Evolutionary conservation across 2,113 vertebrate species (phyloP).

Genomic region (Megaceryle maxima): DNA sequence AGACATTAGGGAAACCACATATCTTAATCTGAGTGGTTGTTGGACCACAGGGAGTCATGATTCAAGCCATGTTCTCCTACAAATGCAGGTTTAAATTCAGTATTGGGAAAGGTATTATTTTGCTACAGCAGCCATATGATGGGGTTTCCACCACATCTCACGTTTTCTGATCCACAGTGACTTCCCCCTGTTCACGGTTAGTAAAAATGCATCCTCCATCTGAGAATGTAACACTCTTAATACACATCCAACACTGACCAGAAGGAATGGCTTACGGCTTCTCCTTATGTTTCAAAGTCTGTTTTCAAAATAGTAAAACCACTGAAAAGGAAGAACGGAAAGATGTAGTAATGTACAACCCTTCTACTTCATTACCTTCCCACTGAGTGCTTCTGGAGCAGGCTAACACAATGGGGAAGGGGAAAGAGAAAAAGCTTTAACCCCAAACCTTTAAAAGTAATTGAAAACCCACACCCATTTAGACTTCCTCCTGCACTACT

Average conservation of each 20-base stretch:
- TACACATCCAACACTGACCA: background rate
- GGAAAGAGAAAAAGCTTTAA: background rate
- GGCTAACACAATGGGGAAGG: background rate
- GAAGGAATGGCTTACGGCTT: background rate
- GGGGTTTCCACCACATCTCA: conserved; percentile 6
- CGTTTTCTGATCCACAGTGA: background rate
- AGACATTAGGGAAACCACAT: conserved; percentile 35
- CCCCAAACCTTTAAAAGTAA: conserved; percentile 15
- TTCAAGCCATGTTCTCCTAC: background rate
- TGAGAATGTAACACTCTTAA: background rate
- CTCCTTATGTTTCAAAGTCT: conserved; percentile 29
- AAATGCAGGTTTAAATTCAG: background rate
- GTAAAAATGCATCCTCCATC: conserved; percentile 30
- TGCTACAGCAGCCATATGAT: background rate
- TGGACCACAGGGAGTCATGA: background rate
- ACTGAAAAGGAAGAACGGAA: background rate
- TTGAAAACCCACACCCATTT: conserved; percentile 1
- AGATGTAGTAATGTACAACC: conserved; percentile 5
- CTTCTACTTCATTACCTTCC: conserved; percentile 32
- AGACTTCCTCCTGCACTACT: conserved; percentile 2
- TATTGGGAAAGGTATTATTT: background rate
- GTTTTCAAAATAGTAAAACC: background rate
- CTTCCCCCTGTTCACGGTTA: background rate
- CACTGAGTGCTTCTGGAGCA: background rate
- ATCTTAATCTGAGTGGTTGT: conserved; percentile 34